Base-by-base conservation (phyloP, 1,140 invertebrate species). In the Cyrtorhinus lividipennis region DNA sequence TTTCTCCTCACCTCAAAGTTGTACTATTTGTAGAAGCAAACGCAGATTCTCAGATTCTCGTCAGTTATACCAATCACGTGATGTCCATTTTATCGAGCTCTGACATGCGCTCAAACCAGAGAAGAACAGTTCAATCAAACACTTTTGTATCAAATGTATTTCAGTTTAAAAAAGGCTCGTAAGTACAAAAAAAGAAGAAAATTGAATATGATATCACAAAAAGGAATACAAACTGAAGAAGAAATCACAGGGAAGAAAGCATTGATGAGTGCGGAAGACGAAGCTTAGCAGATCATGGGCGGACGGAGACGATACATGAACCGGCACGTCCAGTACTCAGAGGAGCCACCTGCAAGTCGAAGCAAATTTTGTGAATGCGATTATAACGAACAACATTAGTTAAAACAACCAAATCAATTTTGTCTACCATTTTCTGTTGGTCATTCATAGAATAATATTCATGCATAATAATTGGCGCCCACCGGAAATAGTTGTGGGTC, bases 301-400 rank as follows among this genome's bases (percentile, higher is more conserved):
- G 5, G 22, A 84, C 76, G 56, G 81, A 80, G 26, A 92, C 86
- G n/a, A 92, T 84, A 71, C 90, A 91, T 56, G 90, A 87, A 61
- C 90, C 90, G 57, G 90, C 90, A 65, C 90, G 79, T 44, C 88
- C 88, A 25, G 83, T 85, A 68, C 81, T 83, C 53, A 94, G 76
- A 15, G 86, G 81, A 26, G 88, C 79, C 63, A 90, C 77, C 81
- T 83, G 70, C 15, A 15, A 38, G 15, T 15, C 5, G 30, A 38
- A 38, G 30, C 30, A 38, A 38, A 38, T 15, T 38, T 38, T 38
- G 30, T 8, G 15, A 38, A 38, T 38, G 30, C 15, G 15, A 15
- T 8, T 15, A 38, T 38, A 38, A 38, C 15, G 5, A 8, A 15
- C 5, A 8, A 38, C 15, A 15, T 8, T 38, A 38, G 15, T 38